Conservation (phyloP, 2,888 invertebrate genomes). For the Sinentomon sp. region DNA sequence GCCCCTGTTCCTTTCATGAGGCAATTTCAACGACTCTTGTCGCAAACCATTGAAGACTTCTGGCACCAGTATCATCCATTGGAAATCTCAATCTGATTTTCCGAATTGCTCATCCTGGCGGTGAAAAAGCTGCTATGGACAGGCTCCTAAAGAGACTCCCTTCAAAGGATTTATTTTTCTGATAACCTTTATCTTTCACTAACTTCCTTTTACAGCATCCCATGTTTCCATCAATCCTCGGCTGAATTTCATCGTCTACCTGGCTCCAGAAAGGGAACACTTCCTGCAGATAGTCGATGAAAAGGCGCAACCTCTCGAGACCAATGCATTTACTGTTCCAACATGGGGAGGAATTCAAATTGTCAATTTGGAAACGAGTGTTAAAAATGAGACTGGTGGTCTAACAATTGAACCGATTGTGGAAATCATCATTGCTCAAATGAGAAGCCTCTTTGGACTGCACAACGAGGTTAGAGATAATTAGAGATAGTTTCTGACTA, state of each 20-base stretch:
- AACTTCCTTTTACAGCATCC: constrained; percentile 32
- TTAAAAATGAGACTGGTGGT: constrained; percentile 5
- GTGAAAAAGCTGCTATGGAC: too few species aligned
- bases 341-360: constrained; percentile 17
- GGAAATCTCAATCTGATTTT: too few species aligned
- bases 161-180: too few species aligned
- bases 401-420: constrained; percentile 28
- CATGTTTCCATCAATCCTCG: constrained; percentile 53
- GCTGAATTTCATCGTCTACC: constrained; percentile 58
- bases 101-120: too few species aligned
- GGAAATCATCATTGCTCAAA: constrained; percentile 45
- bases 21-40: too few species aligned
- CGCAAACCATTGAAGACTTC: too few species aligned
- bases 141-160: too few species aligned
- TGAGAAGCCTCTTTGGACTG: constrained; percentile 43
- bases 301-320: constrained; percentile 19
- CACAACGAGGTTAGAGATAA: constrained; percentile 30
- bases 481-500: too few species aligned
- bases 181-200: too few species aligned
- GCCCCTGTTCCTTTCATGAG: too few species aligned
- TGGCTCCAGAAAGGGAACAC: constrained; percentile 38
- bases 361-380: constrained; percentile 11
- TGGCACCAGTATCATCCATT: too few species aligned
- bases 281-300: constrained; percentile 43
- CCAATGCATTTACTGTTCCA: constrained; percentile 16